Base-by-base conservation (phyloP, 2,888 invertebrate genomes). In the Bruchidius siliquastri region DNA sequence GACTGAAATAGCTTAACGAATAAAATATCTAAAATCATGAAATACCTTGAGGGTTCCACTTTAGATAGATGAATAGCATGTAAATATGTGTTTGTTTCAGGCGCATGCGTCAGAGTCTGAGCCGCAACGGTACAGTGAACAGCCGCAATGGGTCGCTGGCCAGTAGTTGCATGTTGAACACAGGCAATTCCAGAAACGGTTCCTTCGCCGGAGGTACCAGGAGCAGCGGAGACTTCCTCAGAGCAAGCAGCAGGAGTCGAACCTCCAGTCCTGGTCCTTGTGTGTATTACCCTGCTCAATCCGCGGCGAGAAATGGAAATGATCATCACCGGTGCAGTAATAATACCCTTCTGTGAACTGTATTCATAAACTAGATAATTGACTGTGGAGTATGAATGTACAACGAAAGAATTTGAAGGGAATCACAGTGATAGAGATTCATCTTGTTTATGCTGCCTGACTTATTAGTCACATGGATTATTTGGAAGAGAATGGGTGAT, bases 261-360 rank as follows among this genome's bases (percentile, higher is more conserved):
- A 84, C 86, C 2, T 84, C 86, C 0, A 88, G 87, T 77, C 88
- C 88, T 0, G 87, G 88, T 0, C 88, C 89, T 0, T 89, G 89
- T 79, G 88, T 89, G n/a, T 89, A 89, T 82, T 89, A 89, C 82
- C 89, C 89, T 0, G 87, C 87, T 49, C 49, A 49, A 49, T 8
- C 13, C 13, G 49, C 49, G 13, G 18, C 18, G 10, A 49, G 18
- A 18, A 49, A 49, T 49, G 49, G 49, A 49, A 49, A 49, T 8
- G 49, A 49, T 1, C 18, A 49, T 18, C 49, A 49, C 26, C 26
- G 26, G 26, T 26, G 26, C 26, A 26, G 26, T 26, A 26, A 26
- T 49, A 49, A 49, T 13, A 49, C 49, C 8, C 13, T 49, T 13
- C 49, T 49, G 49, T 49, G 49, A 49, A 49, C 18, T 49, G 49